Evolutionary conservation across 2,888 invertebrate genomes (phyloP), one percentile per base, ranked within the genome.

Genomic region (Antitype chi): DNA sequence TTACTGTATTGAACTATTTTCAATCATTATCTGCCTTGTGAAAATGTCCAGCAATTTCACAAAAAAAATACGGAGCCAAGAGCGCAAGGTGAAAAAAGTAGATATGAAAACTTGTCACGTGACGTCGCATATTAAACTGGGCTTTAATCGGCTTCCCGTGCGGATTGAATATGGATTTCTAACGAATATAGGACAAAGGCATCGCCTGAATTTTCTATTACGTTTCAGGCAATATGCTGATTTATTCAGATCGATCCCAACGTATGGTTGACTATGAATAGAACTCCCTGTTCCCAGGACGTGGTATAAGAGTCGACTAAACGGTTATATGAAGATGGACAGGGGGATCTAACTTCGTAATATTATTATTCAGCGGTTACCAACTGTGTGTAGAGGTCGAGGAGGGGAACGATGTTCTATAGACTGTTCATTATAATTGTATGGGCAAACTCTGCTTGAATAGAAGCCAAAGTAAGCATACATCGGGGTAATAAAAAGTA

Each of bases 201-300:
- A 43, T 53, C 47, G 28, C 6, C 15, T 57, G 15, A 57, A 62
- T 68, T n/a, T 68, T 59, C 53, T 38, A 63, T n/a, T 32, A 23
- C 47, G 23, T 68, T n/a, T 32, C 28, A 52, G 20, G 38, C 15
- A 57, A 15, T 69, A 80, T 70, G 60, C 67, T 76, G 63, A 85
- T 85, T 81, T 76, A 85, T 82, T 85, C 76, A 85, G 62, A 72
- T 85, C 70, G 70, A 75, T 72, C 60, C 38, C 59, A 47, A 70
- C 49, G n/a, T 64, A 55, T 66, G 70, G 70, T 60, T 28, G 52
- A 49, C 70, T 85, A 73, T 85, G 76, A 85, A 82, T 81, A 82
- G 69, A 64, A 11, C 28, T 62, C 57, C 25, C n/a, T 47, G 13
- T 71, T 53, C 38, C 28, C 43, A 68, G 52, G 59, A 63, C 67